Percentiles rank a stretch among this genome's conserved stretches.
Evolutionary conservation across 1,140 invertebrate genomes (phyloP).

Genomic region (Hesperophylax magnus): DNA sequence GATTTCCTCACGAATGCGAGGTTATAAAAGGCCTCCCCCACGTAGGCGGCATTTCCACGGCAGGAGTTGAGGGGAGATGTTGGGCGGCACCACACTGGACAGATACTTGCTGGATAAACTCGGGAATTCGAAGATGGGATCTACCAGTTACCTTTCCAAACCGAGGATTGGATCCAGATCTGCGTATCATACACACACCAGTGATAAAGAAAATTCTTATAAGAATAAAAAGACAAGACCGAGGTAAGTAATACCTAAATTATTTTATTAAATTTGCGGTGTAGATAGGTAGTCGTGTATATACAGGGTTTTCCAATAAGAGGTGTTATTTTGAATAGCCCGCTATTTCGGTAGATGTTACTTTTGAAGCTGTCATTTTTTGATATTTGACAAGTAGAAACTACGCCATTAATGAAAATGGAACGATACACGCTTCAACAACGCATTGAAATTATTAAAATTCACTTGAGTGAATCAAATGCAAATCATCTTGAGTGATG

Average conservation of each 20-base stretch:
- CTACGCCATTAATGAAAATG: no score
- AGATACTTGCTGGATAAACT: constrained; percentile 46
- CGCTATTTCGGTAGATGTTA: no score
- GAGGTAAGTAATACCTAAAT: constrained; percentile 41
- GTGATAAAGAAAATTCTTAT: constrained; percentile 53
- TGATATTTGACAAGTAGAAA: no score
- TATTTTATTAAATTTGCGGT: neutral
- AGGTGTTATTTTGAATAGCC: no score
- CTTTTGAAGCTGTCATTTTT: no score
- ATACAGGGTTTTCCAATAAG: no score
- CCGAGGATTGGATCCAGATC: constrained; percentile 42
- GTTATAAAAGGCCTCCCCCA: constrained; percentile 52
- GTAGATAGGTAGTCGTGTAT: no score
- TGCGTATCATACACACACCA: constrained; percentile 20
- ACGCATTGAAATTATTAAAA: no score
- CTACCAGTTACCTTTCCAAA: constrained; percentile 51
- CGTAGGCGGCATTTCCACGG: constrained; percentile 26
- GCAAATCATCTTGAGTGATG: no score
- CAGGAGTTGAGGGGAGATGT: constrained; percentile 42
- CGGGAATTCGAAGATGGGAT: constrained; percentile 42
- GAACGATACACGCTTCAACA: no score
- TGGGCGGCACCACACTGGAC: constrained; percentile 50
- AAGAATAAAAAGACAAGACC: constrained; percentile 53
- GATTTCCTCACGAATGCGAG: constrained; percentile 45
- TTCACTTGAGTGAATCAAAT: no score